These are phyloP conservation scores for Melanostigma gelatinosum DNA, from an alignment of 2,113 vertebrate species.

Conservation along the genomic window DNA sequence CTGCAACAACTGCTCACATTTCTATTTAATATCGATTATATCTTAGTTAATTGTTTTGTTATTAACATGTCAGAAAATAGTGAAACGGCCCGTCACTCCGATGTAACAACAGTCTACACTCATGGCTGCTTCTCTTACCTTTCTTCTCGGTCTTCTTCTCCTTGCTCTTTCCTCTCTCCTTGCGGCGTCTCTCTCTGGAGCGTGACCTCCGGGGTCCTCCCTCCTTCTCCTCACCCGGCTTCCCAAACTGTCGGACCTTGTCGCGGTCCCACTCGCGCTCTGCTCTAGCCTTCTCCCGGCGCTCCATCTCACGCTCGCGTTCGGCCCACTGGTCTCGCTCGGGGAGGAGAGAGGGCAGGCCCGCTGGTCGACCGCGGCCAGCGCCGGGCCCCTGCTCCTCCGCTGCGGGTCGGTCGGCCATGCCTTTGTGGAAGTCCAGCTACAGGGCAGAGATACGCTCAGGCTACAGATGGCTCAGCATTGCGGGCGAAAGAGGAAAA, in stretches of 20 bases:
- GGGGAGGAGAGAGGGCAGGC: conserved; percentile 68
- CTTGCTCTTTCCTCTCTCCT: conserved; percentile 91
- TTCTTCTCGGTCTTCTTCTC: conserved; percentile 91
- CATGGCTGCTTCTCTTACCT: conserved; percentile 73
- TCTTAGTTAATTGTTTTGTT: not conserved
- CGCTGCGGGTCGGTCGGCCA: conserved; percentile 79
- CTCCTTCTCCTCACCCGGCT: conserved; percentile 69
- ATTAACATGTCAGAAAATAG: not conserved
- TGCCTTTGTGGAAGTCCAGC: conserved; percentile 92
- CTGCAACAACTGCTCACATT: not conserved
- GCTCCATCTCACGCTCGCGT: conserved; percentile 88
- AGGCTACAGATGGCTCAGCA: not conserved
- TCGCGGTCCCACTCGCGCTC: conserved; percentile 95
- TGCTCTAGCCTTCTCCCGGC: conserved; percentile 88
- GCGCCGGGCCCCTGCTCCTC: conserved; percentile 63
- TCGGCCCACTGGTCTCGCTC: conserved; percentile 82
- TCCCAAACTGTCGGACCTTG: conserved; percentile 87
- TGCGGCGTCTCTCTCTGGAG: conserved; percentile 86
- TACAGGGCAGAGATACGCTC: conserved; percentile 51
- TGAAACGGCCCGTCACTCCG: not conserved
- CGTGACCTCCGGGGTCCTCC: conserved; percentile 81
- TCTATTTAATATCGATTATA: not conserved
- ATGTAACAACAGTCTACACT: not conserved
- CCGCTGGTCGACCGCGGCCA: conserved; percentile 44
- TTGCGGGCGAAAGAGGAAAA: not conserved